A percentile compares a stretch with the other conserved stretches of the same genome.
Conservation (phyloP, 2,113 vertebrate genomes). For the Merops nubicus region DNA sequence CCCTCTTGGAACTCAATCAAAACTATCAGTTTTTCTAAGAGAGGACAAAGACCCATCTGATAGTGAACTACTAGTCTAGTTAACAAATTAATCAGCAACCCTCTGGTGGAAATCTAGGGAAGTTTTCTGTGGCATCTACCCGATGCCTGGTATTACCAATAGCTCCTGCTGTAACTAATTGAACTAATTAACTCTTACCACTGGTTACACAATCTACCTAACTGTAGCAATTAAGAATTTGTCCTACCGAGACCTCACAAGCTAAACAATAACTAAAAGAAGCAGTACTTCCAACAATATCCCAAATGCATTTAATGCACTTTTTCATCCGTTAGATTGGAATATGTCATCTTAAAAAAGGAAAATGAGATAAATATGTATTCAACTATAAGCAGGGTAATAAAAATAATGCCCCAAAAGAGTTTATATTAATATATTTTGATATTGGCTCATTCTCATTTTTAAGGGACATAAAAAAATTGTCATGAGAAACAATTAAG, state of each 20-base stretch:
- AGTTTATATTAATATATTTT: background rate
- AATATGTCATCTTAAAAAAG: background rate
- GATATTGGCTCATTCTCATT: background rate
- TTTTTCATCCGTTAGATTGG: background rate
- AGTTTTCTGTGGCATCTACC: background rate
- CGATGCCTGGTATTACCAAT: background rate
- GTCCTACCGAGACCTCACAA: background rate
- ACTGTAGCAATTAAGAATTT: background rate
- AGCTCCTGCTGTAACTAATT: background rate
- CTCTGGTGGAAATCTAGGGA: background rate
- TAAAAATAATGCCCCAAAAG: background rate
- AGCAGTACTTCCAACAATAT: background rate
- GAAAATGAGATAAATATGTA: background rate
- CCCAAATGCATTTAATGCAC: background rate
- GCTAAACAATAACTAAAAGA: background rate
- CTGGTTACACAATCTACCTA: background rate
- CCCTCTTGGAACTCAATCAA: background rate
- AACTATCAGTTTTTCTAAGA: background rate
- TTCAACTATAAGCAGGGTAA: background rate
- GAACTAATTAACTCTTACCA: background rate
- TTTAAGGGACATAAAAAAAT: background rate
- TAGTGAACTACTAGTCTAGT: background rate
- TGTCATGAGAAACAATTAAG: background rate
- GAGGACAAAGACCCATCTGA: background rate
- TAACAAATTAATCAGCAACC: background rate